Evolutionary conservation across 2,797 vertebrate genomes (phyloP), one percentile per base, ranked within the genome.

Genomic region (Hylomyscus alleni): DNA sequence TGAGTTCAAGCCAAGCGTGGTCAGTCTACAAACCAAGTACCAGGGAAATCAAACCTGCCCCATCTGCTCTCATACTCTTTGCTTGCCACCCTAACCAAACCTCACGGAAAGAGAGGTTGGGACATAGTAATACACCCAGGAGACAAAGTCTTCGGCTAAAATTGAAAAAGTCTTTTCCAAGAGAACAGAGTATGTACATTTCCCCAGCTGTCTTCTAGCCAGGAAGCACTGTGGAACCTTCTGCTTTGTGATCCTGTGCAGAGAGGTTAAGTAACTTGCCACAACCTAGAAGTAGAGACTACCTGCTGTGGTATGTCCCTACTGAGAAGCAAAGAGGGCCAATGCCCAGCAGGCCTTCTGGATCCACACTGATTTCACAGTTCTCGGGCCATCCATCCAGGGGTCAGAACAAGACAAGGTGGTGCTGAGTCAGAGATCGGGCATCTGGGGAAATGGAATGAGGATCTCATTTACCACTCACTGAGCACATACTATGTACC

Each of bases 41-140:
- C 73, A 47, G 40, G 22, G 47, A 47, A 26, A 22, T 44, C 72
- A 40, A 12, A 54, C 13, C 26, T 19, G 20, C 14, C 44, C 11
- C 6, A 62, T 44, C 54, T 44, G 17, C 50, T 50, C 62, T 0
- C 0, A 1, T 34, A 29, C 56, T 19, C 0, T 29, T 76, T 20
- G 9, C 54, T 37, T 34, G 52, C 37, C 58, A 22, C 47, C 81
- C 69, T 31, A 26, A 67, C 65, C 13, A 19, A 11, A 44, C 44
- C 58, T 26, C 14, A 37, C 40, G 37, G 62, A 52, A 19, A 85
- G 75, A 40, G 34, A 81, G 34, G 6, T 44, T 56, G 37, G 56
- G 40, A 24, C 84, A 44, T 47, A 50, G 47, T 44, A 2, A 22
- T 14, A 75, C 34, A 20, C 86, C n/a, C 75, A 50, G 40, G 62